Conservation (phyloP, 2,113 vertebrate genomes). For the Pteruthius melanotis region DNA sequence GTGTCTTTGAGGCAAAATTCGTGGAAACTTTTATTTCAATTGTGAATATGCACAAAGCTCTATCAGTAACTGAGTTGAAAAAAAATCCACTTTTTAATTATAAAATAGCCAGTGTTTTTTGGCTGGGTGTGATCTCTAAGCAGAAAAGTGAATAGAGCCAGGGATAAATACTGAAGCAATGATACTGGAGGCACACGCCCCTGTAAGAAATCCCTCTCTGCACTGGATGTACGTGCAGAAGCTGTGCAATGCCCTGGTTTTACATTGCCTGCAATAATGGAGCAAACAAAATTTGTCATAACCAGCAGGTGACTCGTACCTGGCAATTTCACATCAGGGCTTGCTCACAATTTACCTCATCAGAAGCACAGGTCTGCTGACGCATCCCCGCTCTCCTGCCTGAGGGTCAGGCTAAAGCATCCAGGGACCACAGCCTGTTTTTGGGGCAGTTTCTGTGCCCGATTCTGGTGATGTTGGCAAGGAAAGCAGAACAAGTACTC, state of each 20-base stretch:
- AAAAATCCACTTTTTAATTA: neutral
- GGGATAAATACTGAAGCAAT: neutral
- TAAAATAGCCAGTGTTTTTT: neutral
- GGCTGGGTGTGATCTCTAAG: neutral
- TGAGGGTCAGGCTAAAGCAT: neutral
- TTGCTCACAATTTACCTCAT: neutral
- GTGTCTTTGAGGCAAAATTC: neutral
- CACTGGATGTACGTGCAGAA: neutral
- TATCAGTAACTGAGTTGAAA: neutral
- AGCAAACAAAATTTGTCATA: neutral
- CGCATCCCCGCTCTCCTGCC: neutral
- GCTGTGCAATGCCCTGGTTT: neutral
- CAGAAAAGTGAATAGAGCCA: neutral
- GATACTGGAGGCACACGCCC: neutral
- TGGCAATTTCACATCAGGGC: neutral
- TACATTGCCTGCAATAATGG: neutral
- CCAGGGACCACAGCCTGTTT: neutral
- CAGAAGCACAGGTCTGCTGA: neutral
- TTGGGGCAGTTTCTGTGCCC: neutral
- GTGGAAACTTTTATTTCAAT: neutral
- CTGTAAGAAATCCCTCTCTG: neutral
- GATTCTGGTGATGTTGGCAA: neutral
- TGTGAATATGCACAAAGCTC: neutral
- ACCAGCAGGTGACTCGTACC: neutral
- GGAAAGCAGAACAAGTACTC: neutral